These are phyloP conservation scores for Coracopsis vasa DNA, from an alignment of 2,113 vertebrate species.

Conservation along the genomic window DNA sequence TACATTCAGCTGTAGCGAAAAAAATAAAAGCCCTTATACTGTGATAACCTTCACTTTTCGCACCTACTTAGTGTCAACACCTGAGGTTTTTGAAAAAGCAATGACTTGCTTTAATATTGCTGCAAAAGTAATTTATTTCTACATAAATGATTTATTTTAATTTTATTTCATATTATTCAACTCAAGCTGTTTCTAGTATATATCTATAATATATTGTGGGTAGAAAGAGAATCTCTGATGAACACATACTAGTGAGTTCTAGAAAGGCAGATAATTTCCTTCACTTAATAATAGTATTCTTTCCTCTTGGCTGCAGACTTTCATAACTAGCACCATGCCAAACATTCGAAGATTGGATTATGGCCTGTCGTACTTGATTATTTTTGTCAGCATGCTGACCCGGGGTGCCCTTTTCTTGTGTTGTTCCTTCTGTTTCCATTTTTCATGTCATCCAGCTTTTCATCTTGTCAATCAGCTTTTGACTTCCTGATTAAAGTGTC, in stretches of 20 bases:
- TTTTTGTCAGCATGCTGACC: conserved; percentile 87
- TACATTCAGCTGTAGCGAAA: not conserved
- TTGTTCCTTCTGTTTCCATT: conserved; percentile 88
- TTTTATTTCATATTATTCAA: conserved; percentile 45
- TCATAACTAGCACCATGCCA: conserved; percentile 80
- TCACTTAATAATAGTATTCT: conserved; percentile 80
- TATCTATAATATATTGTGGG: not conserved
- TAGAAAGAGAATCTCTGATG: conserved; percentile 51
- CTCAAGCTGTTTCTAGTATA: not conserved
- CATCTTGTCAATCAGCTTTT: conserved; percentile 89
- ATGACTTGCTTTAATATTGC: not conserved
- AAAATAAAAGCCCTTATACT: not conserved
- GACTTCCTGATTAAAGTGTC: conserved; percentile 89
- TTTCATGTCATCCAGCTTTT: conserved; percentile 87
- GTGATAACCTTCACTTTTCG: not conserved
- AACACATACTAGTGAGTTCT: conserved; percentile 54
- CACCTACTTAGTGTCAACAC: conserved; percentile 33
- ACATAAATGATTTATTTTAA: conserved; percentile 27
- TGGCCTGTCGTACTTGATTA: conserved; percentile 84
- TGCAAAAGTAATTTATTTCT: conserved; percentile 1
- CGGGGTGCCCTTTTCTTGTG: conserved; percentile 82
- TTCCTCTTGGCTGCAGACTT: conserved; percentile 79
- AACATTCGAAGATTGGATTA: conserved; percentile 81
- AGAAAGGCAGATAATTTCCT: conserved; percentile 77
- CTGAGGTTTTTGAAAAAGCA: conserved; percentile 6